Percentiles rank a stretch among this genome's conserved stretches.
phyloP scores from a whole-genome alignment of 2,113 vertebrate species.

The Gopherus flavomarginatus region DNA sequence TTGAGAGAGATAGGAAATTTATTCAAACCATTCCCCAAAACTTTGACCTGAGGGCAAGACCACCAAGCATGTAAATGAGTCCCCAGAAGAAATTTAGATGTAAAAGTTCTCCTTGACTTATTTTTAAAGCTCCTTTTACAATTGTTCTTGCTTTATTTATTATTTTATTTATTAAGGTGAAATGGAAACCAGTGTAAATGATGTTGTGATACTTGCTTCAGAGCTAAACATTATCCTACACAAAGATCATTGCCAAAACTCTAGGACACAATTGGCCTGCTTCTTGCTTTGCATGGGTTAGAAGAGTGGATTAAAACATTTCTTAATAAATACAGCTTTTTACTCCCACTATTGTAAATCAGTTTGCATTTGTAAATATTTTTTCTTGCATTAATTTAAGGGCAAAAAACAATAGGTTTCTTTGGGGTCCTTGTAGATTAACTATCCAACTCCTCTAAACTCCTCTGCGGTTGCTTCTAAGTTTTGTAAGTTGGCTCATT shows the following conservation, averaged over 20 bases:
- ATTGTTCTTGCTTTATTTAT: neutral
- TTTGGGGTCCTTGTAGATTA: neutral
- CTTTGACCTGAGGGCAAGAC: neutral
- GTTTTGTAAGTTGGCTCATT: neutral
- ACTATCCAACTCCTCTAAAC: constrained; percentile 20
- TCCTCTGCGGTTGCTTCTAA: constrained; percentile 23
- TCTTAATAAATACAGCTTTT: neutral
- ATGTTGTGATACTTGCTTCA: neutral
- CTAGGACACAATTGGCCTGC: neutral
- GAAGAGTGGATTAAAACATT: neutral
- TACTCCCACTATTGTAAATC: neutral
- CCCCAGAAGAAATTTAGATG: neutral
- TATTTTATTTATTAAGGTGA: neutral
- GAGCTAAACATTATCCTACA: neutral
- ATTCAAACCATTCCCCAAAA: neutral
- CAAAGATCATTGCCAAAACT: neutral
- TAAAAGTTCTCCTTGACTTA: neutral
- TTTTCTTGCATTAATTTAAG: neutral
- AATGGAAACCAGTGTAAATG: neutral
- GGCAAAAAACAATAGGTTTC: constrained; percentile 20
- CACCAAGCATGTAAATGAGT: neutral
- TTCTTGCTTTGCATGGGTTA: neutral
- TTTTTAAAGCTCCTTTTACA: neutral
- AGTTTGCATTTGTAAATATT: neutral
- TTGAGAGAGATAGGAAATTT: neutral